Evolutionary conservation across 2,797 vertebrate genomes (phyloP).

Genomic region (Chlorospingus flavigularis): DNA sequence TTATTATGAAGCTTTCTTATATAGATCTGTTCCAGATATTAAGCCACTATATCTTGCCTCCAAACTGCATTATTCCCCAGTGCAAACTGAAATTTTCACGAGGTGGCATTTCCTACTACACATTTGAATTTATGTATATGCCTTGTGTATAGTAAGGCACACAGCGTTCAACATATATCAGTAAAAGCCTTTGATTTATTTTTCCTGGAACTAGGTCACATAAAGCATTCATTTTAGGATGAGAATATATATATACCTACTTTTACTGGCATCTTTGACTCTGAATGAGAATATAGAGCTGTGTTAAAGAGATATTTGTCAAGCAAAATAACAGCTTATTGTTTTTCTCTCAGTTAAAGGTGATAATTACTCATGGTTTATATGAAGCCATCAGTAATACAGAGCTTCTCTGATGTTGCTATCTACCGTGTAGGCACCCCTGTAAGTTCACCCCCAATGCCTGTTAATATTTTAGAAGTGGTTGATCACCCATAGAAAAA

Average conservation of each 20-base stretch:
- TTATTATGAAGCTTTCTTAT: constrained; percentile 50
- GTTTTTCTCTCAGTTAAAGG: constrained; percentile 15
- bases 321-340: constrained; percentile 5
- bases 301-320: constrained; percentile 24
- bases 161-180: constrained; percentile 24
- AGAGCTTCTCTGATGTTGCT: neutral
- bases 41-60: constrained; percentile 57
- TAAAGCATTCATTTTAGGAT: constrained; percentile 49
- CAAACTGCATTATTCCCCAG: constrained; percentile 42
- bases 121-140: constrained; percentile 44
- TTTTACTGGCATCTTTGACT: neutral
- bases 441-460: neutral
- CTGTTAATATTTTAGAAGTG: neutral
- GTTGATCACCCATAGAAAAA: neutral
- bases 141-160: neutral
- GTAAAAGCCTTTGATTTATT: constrained; percentile 53
- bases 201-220: constrained; percentile 49
- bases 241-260: neutral
- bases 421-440: neutral
- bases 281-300: neutral
- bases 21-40: constrained; percentile 43
- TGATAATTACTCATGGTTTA: constrained; percentile 37
- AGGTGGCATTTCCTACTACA: constrained; percentile 23
- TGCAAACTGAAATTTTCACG: constrained; percentile 48
- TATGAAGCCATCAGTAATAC: neutral